Evolutionary conservation across 2,888 invertebrate genomes (phyloP), one percentile per base, ranked within the genome.

Genomic region (Cerastis rubricosa): DNA sequence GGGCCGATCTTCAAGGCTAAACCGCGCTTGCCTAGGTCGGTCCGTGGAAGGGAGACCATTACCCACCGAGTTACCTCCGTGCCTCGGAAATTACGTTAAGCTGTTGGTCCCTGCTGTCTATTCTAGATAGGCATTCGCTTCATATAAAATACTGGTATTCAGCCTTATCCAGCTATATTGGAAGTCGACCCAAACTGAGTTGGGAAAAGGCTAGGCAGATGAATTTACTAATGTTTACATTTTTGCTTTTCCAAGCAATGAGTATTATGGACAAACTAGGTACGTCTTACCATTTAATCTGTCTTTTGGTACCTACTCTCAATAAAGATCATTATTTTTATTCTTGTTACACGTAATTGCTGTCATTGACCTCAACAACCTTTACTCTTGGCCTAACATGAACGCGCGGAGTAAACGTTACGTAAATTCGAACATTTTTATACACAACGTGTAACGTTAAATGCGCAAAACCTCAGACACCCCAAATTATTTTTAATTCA

Each of bases 341-440:
- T 45, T 54, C 71, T 29, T 40, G 45, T 79, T 35, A 63, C 61
- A 63, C 1, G 40, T 61, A 59, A 61, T 78, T 47, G 14, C 29
- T 47, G 80, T 25, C 80, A 80, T 22, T 49, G 49, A 49, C 49
- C 78, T 43, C n/a, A 65, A 22, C n/a, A 49, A 57, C 63, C 45
- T 54, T 40, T 7, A 22, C 14, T 43, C 1, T 43, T 43, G 64
- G 43, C 43, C 43, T 64, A 25, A 22, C 43, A 43, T 22, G 9
- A 43, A 43, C 43, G n/a, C 3, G 7, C 40, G 14, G 63, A 63
- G 12, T 6, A 35, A 61, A 19, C 8, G 17, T 59, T 2, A 51
- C 3, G 35, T 35, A 35, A 35, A 35, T 35, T 35, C 2, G 35
- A 35, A n/a, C n/a, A n/a, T n/a, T n/a, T n/a, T n/a, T n/a, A n/a